Evolutionary conservation across 2,888 invertebrate species (phyloP), one percentile per base, ranked within the genome.

Genomic region (Nysson spinosus): DNA sequence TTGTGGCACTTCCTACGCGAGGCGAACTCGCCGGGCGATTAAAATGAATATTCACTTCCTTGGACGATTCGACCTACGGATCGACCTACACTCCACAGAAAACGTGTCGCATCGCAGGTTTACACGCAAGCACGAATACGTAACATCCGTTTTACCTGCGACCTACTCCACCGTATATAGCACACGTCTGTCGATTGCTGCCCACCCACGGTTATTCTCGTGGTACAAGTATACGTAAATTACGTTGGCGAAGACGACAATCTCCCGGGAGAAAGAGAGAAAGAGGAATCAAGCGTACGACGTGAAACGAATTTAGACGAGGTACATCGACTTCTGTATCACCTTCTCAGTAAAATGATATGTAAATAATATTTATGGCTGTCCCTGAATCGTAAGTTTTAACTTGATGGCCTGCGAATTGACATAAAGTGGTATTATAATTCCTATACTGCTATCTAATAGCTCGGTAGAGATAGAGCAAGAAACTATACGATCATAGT

Each of bases 81-180:
- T 55, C 72, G 69, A 70, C 68, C 68, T 70, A 68, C 69, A 65
- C 68, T 65, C 42, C 24, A 14, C 5, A 37, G 24, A 24, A 50
- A 57, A 46, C 57, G 26, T 37, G 68, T 72, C 66, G 62, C 66
- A 26, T 60, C 64, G 51, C 55, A 50, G 58, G 49, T 63, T 57
- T 67, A 67, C 69, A 55, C 61, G 57, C 54, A 46, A 54, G 46
- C 14, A 46, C 51, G 51, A 47, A 62, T 62, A 44, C 70, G 71
- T 72, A 70, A 68, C 63, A 70, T 70, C 63, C 70, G 71, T 63
- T 70, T 70, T 64, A 70, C 70, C 67, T 64, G 70, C 67, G 69
- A 55, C 61, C 69, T 55, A 67, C 67, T 67, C 40, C 55, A 37
- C 64, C 56, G 47, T 58, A 49, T 65, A 66, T 54, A 52, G 64